Evolutionary conservation across 2,888 invertebrate genomes (phyloP), one percentile per base, ranked within the genome.

Genomic region (Gastrophysa polygoni): DNA sequence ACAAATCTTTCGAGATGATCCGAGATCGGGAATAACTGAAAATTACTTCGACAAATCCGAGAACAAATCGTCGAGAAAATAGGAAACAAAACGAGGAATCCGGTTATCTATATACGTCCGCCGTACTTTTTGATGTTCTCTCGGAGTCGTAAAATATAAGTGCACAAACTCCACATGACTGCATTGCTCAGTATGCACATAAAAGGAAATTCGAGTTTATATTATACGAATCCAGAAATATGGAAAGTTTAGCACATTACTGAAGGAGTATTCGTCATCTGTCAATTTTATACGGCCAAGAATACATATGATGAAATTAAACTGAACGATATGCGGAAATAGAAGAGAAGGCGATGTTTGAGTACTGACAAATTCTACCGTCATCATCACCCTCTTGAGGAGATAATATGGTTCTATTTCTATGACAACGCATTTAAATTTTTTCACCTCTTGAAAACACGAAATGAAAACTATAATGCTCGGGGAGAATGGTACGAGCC

Each of bases 111-210:
- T 54, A 43, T 38, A 14, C 29, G 20, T 34, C 34, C 32, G 51
- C 32, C 18, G 38, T 54, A 14, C 21, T 38, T 54, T 54, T 21
- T 1, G 38, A 18, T 54, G 10, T 38, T 38, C n/a, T n/a, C n/a
- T n/a, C n/a, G n/a, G n/a, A n/a, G 18, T 20, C n/a, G 14, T 54
- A 38, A 54, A 57, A 57, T 57, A 43, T 50, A 57, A 57, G 21
- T 57, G 50, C 50, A 20, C 43, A 50, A 57, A 57, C 28, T 57
- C 32, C n/a, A 57, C 7, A 18, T n/a, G 6, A 50, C 16, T 49
- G 29, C 17, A n/a, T 21, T 43, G 29, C 32, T 47, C 20, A 47
- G 47, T n/a, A n/a, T 56, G 8, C 34, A 32, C 32, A 48, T 38
- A 43, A 57, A 43, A n/a, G 24, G 43, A 28, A 38, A 49, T 56